Base-by-base conservation (phyloP, 2,797 vertebrate species). In the Rhyacichthys aspro region DNA sequence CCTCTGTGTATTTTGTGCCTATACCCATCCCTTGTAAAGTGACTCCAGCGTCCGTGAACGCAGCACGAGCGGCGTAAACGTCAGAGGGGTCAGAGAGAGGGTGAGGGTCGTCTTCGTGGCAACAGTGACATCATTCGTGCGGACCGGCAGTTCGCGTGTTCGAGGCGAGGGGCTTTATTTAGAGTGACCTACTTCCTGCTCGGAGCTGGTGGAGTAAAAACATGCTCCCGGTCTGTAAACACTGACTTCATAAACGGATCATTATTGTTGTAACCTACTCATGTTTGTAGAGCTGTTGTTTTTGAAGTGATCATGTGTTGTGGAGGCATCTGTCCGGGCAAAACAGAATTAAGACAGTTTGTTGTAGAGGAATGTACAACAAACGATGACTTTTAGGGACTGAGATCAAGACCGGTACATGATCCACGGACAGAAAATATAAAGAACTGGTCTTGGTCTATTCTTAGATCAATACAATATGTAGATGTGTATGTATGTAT, bases 151-250 rank as follows among this genome's bases (percentile, higher is more conserved):
- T 43, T 41, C 41, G 32, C 65, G 61, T 64, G 38, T 33, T 54
- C 44, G 23, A 28, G 23, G 23, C 23, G 23, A 12, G 10, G 10
- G 19, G 62, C 70, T 82, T 63, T 72, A 52, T 85, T 81, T 79
- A 77, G 60, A 50, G 36, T 87, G 66, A 76, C 76, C 79, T 49
- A 68, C 44, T 74, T 84, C 68, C 45, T 64, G 48, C 60, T 55
- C 56, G 23, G 53, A 3, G 15, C 59, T 28, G 19, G 32, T 57
- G 55, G 44, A 37, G 46, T 63, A 16, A 70, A 72, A 72, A 66
- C 77, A 72, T 15, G 8, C 10, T 5, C 4, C 23, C 23, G 5
- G 41, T 36, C 11, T 48, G 45, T 58, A 73, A 74, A 79, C 57
- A 74, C 38, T 43, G 18, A 66, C 43, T 53, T 61, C 64, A 16